Base-by-base conservation (phyloP, 1,140 invertebrate species). In the Cydia pomonella region DNA sequence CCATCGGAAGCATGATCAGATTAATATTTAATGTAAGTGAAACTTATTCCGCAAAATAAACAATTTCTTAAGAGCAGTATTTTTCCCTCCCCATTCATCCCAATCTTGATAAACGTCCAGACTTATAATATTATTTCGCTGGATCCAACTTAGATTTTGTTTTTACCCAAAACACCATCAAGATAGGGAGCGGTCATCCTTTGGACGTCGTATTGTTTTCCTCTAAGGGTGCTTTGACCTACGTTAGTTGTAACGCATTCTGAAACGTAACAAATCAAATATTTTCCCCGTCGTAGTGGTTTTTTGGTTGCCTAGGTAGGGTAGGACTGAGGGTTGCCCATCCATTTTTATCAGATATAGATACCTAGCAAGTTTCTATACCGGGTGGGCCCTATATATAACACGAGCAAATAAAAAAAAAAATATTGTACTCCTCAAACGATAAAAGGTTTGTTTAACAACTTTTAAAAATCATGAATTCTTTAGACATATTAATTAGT, bases 41-140 rank as follows among this genome's bases (percentile, higher is more conserved):
- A 38, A 38, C 7, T 72, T 72, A 44, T 72, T 47, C 41, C 10
- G n/a, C 25, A 18, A 21, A 18, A 71, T 71, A 41, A 47, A 72
- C 18, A 72, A 47, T 72, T 72, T 44, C 38, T 47, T 72, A 25
- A 44, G 69, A 72, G 66, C 27, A 27, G 38, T 72, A 72, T 23
- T 44, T 44, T 44, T 47, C 33, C 18, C 9, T 16, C 63, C 63
- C 27, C 63, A 66, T 66, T 66, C 27, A n/a, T 38, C 25, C 63
- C 63, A 18, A 72, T 72, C 69, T 41, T 72, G 69, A 72, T 41
- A 72, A 72, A 44, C 69, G 69, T 38, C 2, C 12, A 25, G 27
- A 66, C 63, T 64, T 64, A 27, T 64, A 64, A 66, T 66, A 66
- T 66, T 66, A 66, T 33, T 66, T 66, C 27, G 13, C 27, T 64